Base-by-base conservation (phyloP, 2,797 vertebrate species). In the Aphelocoma californica region DNA sequence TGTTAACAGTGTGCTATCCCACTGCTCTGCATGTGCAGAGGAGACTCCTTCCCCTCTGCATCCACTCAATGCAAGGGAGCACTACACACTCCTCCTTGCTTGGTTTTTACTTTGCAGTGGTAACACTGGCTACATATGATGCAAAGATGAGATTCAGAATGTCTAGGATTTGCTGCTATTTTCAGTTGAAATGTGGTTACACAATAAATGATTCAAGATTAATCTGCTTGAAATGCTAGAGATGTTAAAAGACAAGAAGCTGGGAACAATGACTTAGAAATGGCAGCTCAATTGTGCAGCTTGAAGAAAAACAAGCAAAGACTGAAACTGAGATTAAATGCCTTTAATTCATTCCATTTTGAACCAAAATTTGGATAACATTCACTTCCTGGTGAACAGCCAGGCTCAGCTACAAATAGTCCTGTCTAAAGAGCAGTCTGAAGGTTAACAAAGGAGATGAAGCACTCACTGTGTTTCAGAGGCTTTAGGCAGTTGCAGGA, bases 281-380 rank as follows among this genome's bases (percentile, higher is more conserved):
- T 91, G 81, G 92, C 79, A 91, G 86, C n/a, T 91, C 89, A 92
- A 90, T 96, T 96, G 92, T 69, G 62, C 60, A 78, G 50, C 89
- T 87, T 47, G 36, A 44, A 93, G 69, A 58, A 95, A 92, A 94
- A 89, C 84, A 94, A 92, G 89, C 61, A 91, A 64, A 94, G 71
- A 78, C 75, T 75, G 92, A 93, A 96, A 95, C 4, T 69, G 89
- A 93, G 92, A 87, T 81, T 91, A 96, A 96, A 91, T 87, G 81
- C 53, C 88, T 89, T 75, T 88, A 95, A 86, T 92, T 93, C 36
- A 78, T 75, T 88, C 54, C 93, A 38, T 88, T 92, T 93, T 88
- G 57, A 78, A 92, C 26, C 2, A 5, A 90, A 93, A 88, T 82
- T 86, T 96, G 48, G 60, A 45, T 85, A 91, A 53, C 69, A 78